A percentile compares a stretch with the other conserved stretches of the same genome.
phyloP scores from a whole-genome alignment of 2,888 invertebrate genomes.

The Xestobium rufovillosum region DNA sequence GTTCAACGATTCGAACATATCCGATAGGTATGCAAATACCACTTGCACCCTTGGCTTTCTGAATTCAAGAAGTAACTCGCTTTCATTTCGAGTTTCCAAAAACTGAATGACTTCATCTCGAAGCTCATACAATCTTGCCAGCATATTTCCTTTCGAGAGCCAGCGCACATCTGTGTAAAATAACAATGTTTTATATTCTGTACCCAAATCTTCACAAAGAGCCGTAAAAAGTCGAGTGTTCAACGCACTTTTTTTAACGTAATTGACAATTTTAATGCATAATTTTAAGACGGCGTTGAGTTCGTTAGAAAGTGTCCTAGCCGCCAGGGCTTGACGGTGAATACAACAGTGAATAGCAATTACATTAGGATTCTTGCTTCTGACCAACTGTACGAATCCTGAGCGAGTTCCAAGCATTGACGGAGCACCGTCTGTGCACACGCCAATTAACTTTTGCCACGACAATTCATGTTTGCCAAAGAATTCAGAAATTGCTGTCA shows the following conservation, averaged over 20 bases:
- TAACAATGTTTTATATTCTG: not conserved
- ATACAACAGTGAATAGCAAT: constrained; percentile 12
- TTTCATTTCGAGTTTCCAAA: not conserved
- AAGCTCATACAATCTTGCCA: not conserved
- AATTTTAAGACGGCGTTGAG: constrained; percentile 10
- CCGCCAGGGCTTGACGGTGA: constrained; percentile 12
- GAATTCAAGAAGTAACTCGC: too few species aligned
- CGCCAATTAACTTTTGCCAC: constrained; percentile 27
- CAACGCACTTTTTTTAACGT: not conserved
- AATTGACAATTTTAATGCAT: constrained; percentile 4
- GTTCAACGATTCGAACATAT: not conserved
- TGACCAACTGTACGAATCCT: constrained; percentile 21
- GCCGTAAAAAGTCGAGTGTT: not conserved
- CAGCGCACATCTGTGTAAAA: not conserved
- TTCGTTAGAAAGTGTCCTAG: constrained; percentile 12
- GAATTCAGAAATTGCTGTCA: constrained; percentile 19
- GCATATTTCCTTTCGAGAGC: not conserved
- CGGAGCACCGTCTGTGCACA: constrained; percentile 15
- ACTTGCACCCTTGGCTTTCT: too few species aligned
- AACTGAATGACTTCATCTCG: not conserved
- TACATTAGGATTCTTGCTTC: constrained; percentile 18
- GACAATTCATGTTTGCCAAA: constrained; percentile 16
- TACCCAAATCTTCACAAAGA: not conserved
- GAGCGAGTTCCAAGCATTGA: constrained; percentile 23
- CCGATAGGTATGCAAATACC: constrained; percentile 1